Evolutionary conservation across 92 coral and sea anemone genomes (phyloP), one percentile per base, ranked within the genome.

Genomic region (Parazoanthus swiftii): DNA sequence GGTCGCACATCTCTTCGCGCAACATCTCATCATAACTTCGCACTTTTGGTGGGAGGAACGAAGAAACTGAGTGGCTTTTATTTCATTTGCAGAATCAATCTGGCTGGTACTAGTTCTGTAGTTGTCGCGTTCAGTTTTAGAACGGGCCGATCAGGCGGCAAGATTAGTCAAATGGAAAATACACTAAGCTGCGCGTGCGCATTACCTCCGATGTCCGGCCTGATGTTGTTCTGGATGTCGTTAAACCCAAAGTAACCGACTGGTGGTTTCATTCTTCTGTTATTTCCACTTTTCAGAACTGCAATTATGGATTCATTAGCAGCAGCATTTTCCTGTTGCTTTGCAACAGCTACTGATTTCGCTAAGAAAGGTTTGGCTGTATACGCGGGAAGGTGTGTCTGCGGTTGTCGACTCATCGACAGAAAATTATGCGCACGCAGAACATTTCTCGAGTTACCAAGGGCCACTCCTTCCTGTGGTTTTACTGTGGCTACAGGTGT

Each of bases 151-250:
- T 16, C 65, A 21, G 65, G 20, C 65, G 21, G 18, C 65, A 56
- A 56, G 3, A 56, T 56, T 11, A 2, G 65, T 56, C 65, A 56
- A 56, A 56, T 56, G 65, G 65, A 56, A 56, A 56, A 21, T 8
- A 3, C 65, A 3, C 65, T 56, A 21, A 56, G 20, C 65, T 1
- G 9, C 0, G 70, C 70, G 3, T 21, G 9, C 50, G 14, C 25
- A 25, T 15, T 84, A 84, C 87, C 87, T 84, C 87, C 87, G 36
- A 84, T 84, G 6, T 84, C 87, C 59, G 87, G 87, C 25, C 68
- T 44, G 6, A 84, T 84, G 43, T 84, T 84, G 79, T 84, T 84
- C 42, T 84, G 87, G 54, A 84, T 84, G 33, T 26, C 71, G 79
- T 70, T 84, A 29, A 84, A 84, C 15, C 71, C 87, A 79, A 84